Evolutionary conservation across 2,888 invertebrate species (phyloP), one percentile per base, ranked within the genome.

Genomic region (Drosophila diplacantha): DNA sequence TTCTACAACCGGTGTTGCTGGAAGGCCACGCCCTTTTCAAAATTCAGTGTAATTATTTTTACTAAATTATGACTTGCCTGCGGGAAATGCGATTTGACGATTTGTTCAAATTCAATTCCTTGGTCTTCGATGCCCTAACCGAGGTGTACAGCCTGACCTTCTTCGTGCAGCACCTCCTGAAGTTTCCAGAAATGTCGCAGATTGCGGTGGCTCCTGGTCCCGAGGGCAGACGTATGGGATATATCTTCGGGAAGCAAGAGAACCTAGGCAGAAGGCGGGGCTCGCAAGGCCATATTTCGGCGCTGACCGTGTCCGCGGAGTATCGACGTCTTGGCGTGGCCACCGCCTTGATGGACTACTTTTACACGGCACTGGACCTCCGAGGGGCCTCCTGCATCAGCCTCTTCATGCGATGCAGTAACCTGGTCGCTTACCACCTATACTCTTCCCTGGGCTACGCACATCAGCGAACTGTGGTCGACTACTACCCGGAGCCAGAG

Each of bases 291-390:
- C 74, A 83, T 38, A 61, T 78, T 2, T 68, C 76, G 7, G 58
- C 68, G 3, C 6, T 78, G 49, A 81, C 74, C 1, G 64, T 78
- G 0, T 47, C 52, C 0, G 6, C 26, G 0, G 47, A 41, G 0
- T 83, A 59, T 53, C 73, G 78, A 3, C 84, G 78, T 3, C 8
- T 79, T 8, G 74, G 84, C 11, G 32, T 83, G 49, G 78, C 66
- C 8, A 81, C 77, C 4, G 32, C 50, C 0, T 52, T 78, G 2
- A 83, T 78, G 78, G 52, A 64, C 4, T 22, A 46, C 22, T 71
- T 83, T 26, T 53, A 39, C 6, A 12, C 8, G 3, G 20, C 35
- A 3, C 7, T 59, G n/a, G 44, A 66, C 3, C 12, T 41, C 2
- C 47, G 16, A 7, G 18, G 34, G 0, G 80, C 80, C 18, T 62